Evolutionary conservation across 2,888 invertebrate genomes (phyloP).

Genomic region (Drosophila meridionalis): DNA sequence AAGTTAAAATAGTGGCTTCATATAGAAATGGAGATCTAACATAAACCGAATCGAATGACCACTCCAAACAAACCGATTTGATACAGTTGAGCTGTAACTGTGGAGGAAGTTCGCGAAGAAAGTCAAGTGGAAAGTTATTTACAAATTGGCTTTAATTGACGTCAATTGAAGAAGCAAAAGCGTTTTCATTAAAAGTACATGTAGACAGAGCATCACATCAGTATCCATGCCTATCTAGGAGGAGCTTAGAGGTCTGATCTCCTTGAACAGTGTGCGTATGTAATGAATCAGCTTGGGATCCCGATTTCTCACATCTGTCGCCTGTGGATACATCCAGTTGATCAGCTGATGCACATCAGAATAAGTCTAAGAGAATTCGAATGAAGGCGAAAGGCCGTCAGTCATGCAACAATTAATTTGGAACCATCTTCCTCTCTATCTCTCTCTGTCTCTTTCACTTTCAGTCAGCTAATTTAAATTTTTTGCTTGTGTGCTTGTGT

Average conservation of each 20-base stretch:
- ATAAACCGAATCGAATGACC: constrained; percentile 10
- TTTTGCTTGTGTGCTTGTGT: constrained; percentile 30
- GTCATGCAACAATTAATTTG: constrained; percentile 76
- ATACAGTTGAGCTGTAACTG: constrained; percentile 14
- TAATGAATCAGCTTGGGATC: constrained; percentile 72
- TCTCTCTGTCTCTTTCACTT: constrained; percentile 11
- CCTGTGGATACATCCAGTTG: constrained; percentile 70
- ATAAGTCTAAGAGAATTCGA: constrained; percentile 71
- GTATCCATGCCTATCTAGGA: constrained; percentile 43
- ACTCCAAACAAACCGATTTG: constrained; percentile 22
- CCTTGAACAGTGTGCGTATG: constrained; percentile 70
- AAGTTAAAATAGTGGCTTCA: background rate
- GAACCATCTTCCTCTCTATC: constrained; percentile 7
- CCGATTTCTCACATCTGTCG: constrained; percentile 65
- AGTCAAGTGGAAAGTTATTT: constrained; percentile 32
- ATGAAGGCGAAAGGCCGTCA: constrained; percentile 74
- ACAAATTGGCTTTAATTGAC: constrained; percentile 67
- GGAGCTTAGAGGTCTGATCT: constrained; percentile 80
- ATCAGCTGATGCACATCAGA: constrained; percentile 80
- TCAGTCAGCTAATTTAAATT: constrained; percentile 73
- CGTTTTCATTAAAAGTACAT: constrained; percentile 29
- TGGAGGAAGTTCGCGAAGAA: background rate
- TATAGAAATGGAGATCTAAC: background rate
- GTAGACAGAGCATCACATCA: background rate
- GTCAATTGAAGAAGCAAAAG: constrained; percentile 54